These are phyloP conservation scores for Rhagologus leucostigma DNA, from an alignment of 2,113 vertebrate species.

Conservation along the genomic window DNA sequence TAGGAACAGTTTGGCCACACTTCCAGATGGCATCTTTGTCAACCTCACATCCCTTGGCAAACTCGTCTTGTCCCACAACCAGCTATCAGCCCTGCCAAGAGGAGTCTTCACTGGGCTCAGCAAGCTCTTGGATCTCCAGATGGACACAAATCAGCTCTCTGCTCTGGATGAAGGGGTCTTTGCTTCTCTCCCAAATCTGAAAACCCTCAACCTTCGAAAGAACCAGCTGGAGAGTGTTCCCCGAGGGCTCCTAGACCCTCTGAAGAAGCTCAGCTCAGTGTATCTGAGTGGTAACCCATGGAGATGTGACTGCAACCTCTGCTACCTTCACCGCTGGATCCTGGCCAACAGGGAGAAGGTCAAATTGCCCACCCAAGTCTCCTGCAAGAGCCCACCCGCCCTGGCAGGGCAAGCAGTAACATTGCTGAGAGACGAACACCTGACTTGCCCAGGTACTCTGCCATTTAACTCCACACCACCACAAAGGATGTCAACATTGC, in stretches of 20 bases:
- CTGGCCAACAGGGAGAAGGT: conserved; percentile 41
- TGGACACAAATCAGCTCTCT: conserved; percentile 66
- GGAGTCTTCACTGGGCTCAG: conserved; percentile 70
- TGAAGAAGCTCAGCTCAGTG: conserved; percentile 63
- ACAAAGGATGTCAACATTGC: not conserved
- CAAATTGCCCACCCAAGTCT: not conserved
- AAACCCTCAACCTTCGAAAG: conserved; percentile 58
- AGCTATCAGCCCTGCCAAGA: conserved; percentile 57
- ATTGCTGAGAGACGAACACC: conserved; percentile 40
- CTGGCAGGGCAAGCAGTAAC: conserved; percentile 52
- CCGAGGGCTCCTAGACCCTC: conserved; percentile 41
- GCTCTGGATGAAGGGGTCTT: conserved; percentile 57
- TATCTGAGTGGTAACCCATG: conserved; percentile 77
- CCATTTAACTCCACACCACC: not conserved
- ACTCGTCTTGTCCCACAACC: conserved; percentile 73
- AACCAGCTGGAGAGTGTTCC: conserved; percentile 68
- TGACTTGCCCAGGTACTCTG: conserved; percentile 62
- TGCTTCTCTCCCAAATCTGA: conserved; percentile 61
- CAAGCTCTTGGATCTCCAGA: conserved; percentile 69
- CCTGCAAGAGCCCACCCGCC: conserved; percentile 66
- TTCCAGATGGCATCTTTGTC: conserved; percentile 67
- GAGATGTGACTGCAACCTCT: conserved; percentile 82
- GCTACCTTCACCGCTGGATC: conserved; percentile 66
- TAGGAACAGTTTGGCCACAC: conserved; percentile 65
- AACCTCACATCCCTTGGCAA: conserved; percentile 68